These are phyloP conservation scores for Drosophila hydei DNA, from an alignment of 1,140 invertebrate genomes.

Conservation along the genomic window DNA sequence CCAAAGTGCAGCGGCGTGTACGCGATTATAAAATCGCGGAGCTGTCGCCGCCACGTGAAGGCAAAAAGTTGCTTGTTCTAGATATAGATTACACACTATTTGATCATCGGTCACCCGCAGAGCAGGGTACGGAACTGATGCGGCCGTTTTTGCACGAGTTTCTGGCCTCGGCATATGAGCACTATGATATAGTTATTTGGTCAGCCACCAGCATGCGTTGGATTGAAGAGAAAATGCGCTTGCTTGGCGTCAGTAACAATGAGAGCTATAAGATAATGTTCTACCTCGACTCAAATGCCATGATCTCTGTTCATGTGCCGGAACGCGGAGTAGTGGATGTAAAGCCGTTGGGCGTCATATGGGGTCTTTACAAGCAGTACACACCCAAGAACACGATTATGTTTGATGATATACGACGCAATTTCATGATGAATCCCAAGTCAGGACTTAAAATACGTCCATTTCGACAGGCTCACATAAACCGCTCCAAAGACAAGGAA, in stretches of 20 bases:
- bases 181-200: constrained; percentile 96
- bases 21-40: constrained; percentile 93
- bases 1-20: constrained; percentile 93
- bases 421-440: constrained; percentile 99
- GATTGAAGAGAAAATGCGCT: constrained; percentile 98
- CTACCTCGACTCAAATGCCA: constrained; percentile 94
- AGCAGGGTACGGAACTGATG: constrained; percentile 96
- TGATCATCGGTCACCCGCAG: constrained; percentile 96
- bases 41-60: constrained; percentile 91
- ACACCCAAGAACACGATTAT: constrained; percentile 97
- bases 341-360: constrained; percentile 98
- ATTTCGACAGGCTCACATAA: constrained; percentile 95
- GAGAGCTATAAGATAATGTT: constrained; percentile 96
- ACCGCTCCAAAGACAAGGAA: constrained; percentile 93
- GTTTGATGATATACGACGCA: constrained; percentile 98
- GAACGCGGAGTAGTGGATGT: constrained; percentile 88
- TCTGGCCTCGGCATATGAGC: constrained; percentile 93
- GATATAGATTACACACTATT: constrained; percentile 99
- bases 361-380: constrained; percentile 97
- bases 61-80: constrained; percentile 95
- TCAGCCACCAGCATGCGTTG: constrained; percentile 99
- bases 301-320: constrained; percentile 95
- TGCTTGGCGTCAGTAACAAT: constrained; percentile 93
- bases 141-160: constrained; percentile 98
- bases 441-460: constrained; percentile 95